phyloP scores from a whole-genome alignment of 2,113 vertebrate genomes.

The Prolemur simus region DNA sequence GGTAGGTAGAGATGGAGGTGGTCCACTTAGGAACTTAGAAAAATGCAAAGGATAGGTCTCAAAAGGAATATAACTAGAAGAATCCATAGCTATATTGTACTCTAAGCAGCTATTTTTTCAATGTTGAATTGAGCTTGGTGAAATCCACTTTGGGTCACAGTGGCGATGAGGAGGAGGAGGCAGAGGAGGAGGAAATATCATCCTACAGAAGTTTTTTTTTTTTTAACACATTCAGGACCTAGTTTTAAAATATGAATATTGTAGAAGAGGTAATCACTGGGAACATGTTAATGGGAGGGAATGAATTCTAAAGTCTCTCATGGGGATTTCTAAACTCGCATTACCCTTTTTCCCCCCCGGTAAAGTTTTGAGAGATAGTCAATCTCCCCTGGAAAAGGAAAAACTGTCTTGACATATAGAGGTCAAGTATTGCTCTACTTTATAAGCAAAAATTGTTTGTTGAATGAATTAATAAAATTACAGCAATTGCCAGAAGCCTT shows the following conservation, averaged over 20 bases:
- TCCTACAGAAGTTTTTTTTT: neutral
- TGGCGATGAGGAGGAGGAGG: neutral
- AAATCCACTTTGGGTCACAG: neutral
- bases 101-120: neutral
- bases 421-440: neutral
- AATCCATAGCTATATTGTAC: neutral
- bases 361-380: slow-evolving; percentile 25
- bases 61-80: neutral
- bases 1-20: neutral
- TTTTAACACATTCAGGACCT: neutral
- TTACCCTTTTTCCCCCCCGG: neutral
- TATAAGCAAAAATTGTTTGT: slow-evolving; percentile 13
- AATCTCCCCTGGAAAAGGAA: neutral
- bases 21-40: neutral
- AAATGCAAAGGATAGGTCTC: neutral
- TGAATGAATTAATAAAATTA: slow-evolving; percentile 34
- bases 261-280: neutral
- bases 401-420: slow-evolving; percentile 19
- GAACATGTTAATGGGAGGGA: neutral
- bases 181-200: neutral
- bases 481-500: neutral
- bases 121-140: neutral
- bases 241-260: slow-evolving; percentile 5
- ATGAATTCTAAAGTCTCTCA: slow-evolving; percentile 19
- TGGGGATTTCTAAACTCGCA: neutral